Evolutionary conservation across 2,797 vertebrate species (phyloP), one percentile per base, ranked within the genome.

Genomic region (Fringilla coelebs): DNA sequence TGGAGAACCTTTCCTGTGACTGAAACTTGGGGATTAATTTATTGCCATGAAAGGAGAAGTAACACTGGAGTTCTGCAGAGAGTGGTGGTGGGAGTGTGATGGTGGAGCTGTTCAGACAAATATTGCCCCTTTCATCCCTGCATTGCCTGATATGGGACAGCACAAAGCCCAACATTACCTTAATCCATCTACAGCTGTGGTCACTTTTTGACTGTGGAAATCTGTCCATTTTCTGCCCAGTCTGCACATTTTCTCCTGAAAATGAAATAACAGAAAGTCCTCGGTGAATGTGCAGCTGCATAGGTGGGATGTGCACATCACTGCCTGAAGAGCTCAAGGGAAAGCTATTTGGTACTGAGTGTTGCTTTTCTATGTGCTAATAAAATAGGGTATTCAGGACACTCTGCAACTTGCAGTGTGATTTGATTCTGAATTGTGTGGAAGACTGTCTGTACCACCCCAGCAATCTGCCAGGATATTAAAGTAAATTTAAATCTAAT

Each of bases 401-500:
- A 68, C 67, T 62, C 52, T 65, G 70, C 58, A 61, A 11, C 77
- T 85, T 85, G 73, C 60, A 65, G 28, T 43, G 63, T 65, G 55
- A 92, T 81, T 81, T 82, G 60, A 19, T 75, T 92, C 89, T 93
- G 84, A 86, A 84, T 80, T 92, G 41, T 0, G 1, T 60, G 41
- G 65, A 86, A 68, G 57, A 57, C 46, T 13, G 40, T 36, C 62
- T 43, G 34, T 68, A 55, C 77, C 77, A 82, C 60, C 71, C 66
- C 71, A 87, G 74, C 66, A 84, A 28, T 68, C 70, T 92, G 81
- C 68, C 31, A 66, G 55, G 63, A 68, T 89, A 73, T 78, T 89
- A 78, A 93, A 78, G 76, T 83, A 67, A 88, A 90, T 79, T 83
- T 91, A 93, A 76, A 83, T 91, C 55, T 83, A 94, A 90, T 72